Evolutionary conservation across 2,113 vertebrate genomes (phyloP).

Genomic region (Toxostoma redivivum): DNA sequence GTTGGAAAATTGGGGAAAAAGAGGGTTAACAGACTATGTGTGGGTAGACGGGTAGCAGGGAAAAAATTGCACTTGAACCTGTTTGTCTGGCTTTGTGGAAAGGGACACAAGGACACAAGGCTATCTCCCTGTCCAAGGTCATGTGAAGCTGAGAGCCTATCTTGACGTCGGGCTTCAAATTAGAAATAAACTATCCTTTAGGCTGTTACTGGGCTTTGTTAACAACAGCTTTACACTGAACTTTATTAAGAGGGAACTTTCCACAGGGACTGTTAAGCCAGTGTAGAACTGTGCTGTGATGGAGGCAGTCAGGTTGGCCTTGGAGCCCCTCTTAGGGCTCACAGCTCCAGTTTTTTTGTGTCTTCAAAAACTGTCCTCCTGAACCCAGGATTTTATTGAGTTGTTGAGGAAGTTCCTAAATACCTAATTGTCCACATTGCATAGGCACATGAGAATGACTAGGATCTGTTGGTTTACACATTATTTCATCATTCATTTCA

Average conservation of each 20-base stretch:
- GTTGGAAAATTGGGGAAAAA: not conserved
- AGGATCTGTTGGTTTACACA: not conserved
- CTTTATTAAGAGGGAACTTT: not conserved
- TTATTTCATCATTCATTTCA: not conserved
- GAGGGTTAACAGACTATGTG: not conserved
- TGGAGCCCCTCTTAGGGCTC: not conserved
- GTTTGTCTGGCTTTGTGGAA: not conserved
- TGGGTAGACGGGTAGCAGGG: not conserved
- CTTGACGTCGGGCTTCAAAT: not conserved
- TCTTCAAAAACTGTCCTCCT: not conserved
- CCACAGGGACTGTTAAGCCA: no score
- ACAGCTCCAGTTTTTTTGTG: not conserved
- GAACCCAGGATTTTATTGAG: not conserved
- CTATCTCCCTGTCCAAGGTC: no score
- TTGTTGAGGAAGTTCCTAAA: not conserved
- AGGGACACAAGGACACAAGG: no score
- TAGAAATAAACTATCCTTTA: not conserved
- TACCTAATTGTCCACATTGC: no score
- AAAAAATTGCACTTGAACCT: not conserved
- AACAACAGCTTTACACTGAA: not conserved
- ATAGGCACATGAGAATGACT: accelerated
- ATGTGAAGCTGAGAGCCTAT: not conserved
- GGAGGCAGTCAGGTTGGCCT: not conserved
- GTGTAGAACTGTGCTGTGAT: not conserved
- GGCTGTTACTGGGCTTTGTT: not conserved